Conservation (phyloP, 2,888 invertebrate genomes). For the Sepioteuthis lessoniana region DNA sequence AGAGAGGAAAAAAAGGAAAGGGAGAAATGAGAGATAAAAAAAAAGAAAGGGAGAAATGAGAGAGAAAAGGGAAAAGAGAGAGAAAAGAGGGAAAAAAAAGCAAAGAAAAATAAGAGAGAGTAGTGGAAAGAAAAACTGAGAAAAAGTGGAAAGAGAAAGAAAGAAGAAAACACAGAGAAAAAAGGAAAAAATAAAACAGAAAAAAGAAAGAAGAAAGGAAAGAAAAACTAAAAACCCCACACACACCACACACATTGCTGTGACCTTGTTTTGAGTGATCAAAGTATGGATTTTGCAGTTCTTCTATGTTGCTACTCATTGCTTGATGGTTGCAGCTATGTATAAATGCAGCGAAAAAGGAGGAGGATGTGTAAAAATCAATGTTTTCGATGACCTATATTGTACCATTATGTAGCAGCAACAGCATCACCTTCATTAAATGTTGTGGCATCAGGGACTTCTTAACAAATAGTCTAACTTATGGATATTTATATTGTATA, state of each 20-base stretch:
- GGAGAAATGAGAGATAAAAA: not conserved
- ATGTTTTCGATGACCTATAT: not conserved
- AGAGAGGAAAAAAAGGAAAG: too few relatives aligned
- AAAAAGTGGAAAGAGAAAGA: too few relatives aligned
- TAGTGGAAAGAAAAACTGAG: too few relatives aligned
- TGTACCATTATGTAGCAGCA: not conserved
- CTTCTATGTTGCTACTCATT: not conserved
- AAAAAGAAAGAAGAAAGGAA: too few relatives aligned
- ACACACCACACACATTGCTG: not conserved
- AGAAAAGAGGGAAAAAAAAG: too few relatives aligned
- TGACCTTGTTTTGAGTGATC: not conserved
- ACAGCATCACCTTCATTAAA: not conserved
- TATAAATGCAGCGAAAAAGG: not conserved
- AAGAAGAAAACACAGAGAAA: too few relatives aligned
- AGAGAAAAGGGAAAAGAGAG: not conserved
- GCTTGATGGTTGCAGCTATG: not conserved
- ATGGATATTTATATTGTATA: not conserved
- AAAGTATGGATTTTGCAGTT: constrained; percentile 33
- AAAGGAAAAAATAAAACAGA: too few relatives aligned
- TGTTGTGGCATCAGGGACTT: not conserved
- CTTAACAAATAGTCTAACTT: not conserved
- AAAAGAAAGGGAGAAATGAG: not conserved
- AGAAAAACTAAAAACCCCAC: too few relatives aligned
- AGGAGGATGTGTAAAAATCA: not conserved
- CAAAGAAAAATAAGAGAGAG: too few relatives aligned